These are phyloP conservation scores for Sebastes miniatus DNA, from an alignment of 2,797 vertebrate species.

Conservation along the genomic window DNA sequence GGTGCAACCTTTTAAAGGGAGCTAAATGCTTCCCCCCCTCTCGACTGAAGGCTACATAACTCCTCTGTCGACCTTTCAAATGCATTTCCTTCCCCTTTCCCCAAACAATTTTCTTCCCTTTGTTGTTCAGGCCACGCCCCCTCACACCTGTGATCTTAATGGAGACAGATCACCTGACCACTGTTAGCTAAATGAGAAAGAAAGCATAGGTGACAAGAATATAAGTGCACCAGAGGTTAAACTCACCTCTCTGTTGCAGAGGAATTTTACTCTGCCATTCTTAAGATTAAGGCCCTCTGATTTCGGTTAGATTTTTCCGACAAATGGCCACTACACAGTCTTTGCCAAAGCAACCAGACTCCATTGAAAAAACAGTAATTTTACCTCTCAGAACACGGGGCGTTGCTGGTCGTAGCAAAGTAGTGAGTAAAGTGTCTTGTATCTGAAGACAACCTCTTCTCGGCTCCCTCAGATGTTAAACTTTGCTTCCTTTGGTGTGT, in stretches of 20 bases:
- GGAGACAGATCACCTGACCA: neutral
- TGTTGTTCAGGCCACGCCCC: neutral
- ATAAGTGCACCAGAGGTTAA: neutral
- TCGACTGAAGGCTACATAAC: neutral
- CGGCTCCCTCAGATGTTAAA: neutral
- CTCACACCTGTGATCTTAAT: neutral
- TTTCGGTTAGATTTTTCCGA: too few relatives aligned
- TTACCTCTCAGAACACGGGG: too few relatives aligned
- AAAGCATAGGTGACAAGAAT: neutral
- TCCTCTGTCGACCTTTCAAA: neutral
- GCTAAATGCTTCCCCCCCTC: neutral
- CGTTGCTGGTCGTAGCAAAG: too few relatives aligned
- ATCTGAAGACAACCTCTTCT: neutral
- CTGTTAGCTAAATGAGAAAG: neutral
- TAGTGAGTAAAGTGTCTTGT: neutral
- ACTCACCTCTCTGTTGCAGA: neutral
- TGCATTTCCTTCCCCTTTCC: neutral
- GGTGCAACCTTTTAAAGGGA: neutral
- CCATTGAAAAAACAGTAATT: too few relatives aligned
- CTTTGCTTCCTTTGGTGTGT: neutral
- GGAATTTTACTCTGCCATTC: neutral
- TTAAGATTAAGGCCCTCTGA: too few relatives aligned
- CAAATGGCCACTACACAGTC: too few relatives aligned
- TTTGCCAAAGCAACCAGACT: too few relatives aligned
- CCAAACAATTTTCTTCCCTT: neutral